phyloP scores from a whole-genome alignment of 2,888 invertebrate species.

The Polyploca ridens region DNA sequence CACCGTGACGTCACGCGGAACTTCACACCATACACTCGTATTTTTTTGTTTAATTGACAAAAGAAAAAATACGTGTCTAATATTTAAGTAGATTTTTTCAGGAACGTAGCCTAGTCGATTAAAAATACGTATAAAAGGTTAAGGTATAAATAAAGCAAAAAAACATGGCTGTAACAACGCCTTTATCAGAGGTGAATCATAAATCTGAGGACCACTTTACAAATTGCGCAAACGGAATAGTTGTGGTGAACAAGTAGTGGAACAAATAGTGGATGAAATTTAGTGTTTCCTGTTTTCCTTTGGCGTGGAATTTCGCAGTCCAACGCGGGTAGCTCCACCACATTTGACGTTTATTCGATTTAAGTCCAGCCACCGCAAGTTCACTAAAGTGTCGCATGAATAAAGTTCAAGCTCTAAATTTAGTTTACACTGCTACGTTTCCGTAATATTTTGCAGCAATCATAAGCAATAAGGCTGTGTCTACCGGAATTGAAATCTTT shows the following conservation, averaged over 20 bases:
- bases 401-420: conserved; percentile 67
- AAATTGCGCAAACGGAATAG: conserved; percentile 29
- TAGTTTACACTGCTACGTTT: conserved; percentile 52
- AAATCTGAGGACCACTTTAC: conserved; percentile 27
- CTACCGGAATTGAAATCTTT: neutral
- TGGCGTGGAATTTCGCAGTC: conserved; percentile 33
- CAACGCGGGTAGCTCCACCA: conserved; percentile 39
- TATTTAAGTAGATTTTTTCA: no score
- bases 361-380: conserved; percentile 60
- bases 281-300: conserved; percentile 55
- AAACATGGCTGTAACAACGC: neutral
- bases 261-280: conserved; percentile 60
- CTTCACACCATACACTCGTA: no score
- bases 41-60: no score
- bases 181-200: conserved; percentile 15
- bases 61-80: no score
- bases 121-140: neutral
- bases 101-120: no score
- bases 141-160: neutral
- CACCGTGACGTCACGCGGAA: no score
- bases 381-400: conserved; percentile 61
- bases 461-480: conserved; percentile 24
- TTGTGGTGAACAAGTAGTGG: conserved; percentile 38
- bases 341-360: conserved; percentile 78
- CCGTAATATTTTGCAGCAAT: conserved; percentile 52